Evolutionary conservation across 2,888 invertebrate species (phyloP).

Genomic region (Esperia sulphurella): DNA sequence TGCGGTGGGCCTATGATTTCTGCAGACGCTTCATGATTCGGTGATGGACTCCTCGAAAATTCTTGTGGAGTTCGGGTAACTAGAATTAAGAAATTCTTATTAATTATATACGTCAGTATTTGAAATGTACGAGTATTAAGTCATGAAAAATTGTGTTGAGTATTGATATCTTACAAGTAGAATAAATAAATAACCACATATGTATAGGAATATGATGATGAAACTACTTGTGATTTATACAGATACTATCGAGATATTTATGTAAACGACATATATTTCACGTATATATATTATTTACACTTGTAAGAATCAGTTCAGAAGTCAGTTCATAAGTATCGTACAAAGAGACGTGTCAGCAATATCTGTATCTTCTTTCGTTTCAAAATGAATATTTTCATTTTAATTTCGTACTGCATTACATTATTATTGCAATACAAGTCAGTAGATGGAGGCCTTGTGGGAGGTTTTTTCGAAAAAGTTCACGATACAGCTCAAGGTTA

Average conservation of each 20-base stretch:
- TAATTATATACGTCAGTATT: too few species aligned
- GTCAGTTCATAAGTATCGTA: slow-evolving; percentile 21
- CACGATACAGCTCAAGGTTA: slow-evolving; percentile 25
- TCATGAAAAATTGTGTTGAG: too few species aligned
- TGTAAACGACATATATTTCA: neutral
- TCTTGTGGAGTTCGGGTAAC: slow-evolving; percentile 16
- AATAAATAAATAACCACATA: too few species aligned
- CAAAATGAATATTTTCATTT: slow-evolving; percentile 35
- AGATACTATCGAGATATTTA: too few species aligned
- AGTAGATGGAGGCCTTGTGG: slow-evolving; percentile 32
- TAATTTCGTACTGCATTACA: slow-evolving; percentile 31
- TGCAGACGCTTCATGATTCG: neutral
- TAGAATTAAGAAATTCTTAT: slow-evolving; percentile 12
- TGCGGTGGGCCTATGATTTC: neutral
- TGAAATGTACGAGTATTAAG: too few species aligned
- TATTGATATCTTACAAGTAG: too few species aligned
- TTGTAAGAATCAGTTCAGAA: slow-evolving; percentile 21
- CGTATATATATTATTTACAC: slow-evolving; percentile 19
- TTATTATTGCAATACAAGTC: slow-evolving; percentile 22
- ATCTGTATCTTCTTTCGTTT: neutral
- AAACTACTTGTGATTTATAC: too few species aligned
- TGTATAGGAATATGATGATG: too few species aligned
- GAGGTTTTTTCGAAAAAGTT: slow-evolving; percentile 32
- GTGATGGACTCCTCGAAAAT: neutral
- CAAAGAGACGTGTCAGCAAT: neutral